Percentiles rank a stretch among this genome's conserved stretches.
These are phyloP conservation scores for Phymorhynchus buccinoides DNA, from an alignment of 1,140 invertebrate genomes.

Conservation along the genomic window DNA sequence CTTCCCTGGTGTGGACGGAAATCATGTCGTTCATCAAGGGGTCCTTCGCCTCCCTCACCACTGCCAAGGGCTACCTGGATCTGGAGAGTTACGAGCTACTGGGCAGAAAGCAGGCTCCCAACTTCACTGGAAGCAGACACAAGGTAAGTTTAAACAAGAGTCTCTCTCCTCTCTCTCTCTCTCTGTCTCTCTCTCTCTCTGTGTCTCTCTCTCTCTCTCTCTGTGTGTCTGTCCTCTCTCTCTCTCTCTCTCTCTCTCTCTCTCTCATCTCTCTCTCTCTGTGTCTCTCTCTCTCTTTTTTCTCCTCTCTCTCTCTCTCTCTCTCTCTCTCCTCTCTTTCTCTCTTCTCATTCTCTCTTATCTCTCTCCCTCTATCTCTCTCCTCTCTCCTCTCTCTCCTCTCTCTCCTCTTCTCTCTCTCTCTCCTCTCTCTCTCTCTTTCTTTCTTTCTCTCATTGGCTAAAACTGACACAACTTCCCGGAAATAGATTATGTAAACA, in stretches of 20 bases:
- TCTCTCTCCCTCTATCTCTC: too few species aligned
- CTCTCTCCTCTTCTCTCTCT: background rate
- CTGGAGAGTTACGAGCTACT: conserved; percentile 57
- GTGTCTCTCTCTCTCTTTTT: background rate
- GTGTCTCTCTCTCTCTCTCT: background rate
- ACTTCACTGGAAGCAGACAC: conserved; percentile 60
- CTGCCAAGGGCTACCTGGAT: conserved; percentile 51
- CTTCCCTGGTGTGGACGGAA: conserved; percentile 66
- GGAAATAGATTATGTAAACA: too few species aligned
- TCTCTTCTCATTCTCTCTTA: too few species aligned
- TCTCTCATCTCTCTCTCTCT: background rate
- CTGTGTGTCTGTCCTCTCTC: too few species aligned
- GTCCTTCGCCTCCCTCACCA: conserved; percentile 61
- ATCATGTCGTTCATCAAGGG: conserved; percentile 69
- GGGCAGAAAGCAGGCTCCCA: conserved; percentile 64
- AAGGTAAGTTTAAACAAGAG: too few species aligned
- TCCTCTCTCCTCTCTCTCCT: too few species aligned
- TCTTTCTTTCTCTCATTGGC: too few species aligned
- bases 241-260: too few species aligned
- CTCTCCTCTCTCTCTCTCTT: background rate
- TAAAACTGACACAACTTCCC: too few species aligned
- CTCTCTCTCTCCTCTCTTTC: background rate
- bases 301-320: background rate
- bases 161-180: background rate
- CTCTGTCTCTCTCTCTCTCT: background rate